Base-by-base conservation (phyloP, 2,888 invertebrate genomes). In the Villa cingulata region DNA sequence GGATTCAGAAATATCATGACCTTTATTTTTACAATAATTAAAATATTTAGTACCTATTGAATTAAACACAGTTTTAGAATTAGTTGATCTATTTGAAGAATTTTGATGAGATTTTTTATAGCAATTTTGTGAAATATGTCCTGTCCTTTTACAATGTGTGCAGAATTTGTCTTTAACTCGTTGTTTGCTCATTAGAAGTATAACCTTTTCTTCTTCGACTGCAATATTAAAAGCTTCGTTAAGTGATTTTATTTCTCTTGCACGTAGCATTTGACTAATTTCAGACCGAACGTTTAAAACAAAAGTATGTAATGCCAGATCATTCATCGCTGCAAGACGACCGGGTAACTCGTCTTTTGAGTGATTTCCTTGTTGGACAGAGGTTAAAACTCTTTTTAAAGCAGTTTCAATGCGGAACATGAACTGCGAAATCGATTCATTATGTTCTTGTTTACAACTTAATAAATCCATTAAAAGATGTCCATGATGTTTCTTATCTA, bases 391-490 rank as follows among this genome's bases (percentile, higher is more conserved):
- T 23, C 42, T 4, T 48, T 45, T 45, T 14, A 44, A 32, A 18
- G 48, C 16, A 1, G 45, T 38, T 45, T 48, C 42, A 2, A 48
- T 29, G 2, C 45, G 41, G 29, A 41, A 40, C 20, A 41, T 48
- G 16, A 37, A 48, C 19, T 48, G 48, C 3, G 48, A 45, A 15
- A 48, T 29, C 5, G 45, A 37, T 37, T 48, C 45, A 27, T 38
- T 45, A 17, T 15, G 15, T 6, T 23, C 15, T 41, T 48, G 48
- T 37, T 41, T 44, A 40, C 48, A 48, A 15, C 29, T 39, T 14
- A 37, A 41, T 17, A 48, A 18, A 37, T 45, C 48, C 23, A 48
- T 23, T 4, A 48, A 32, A 10, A 48, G 10, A 37, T 48, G 48
- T 5, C 36, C 40, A 29, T 48, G 27, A 15, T 41, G 44, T 42